Evolutionary conservation across 2,113 vertebrate genomes (phyloP), one percentile per base, ranked within the genome.

Genomic region (Phyllostomus hastatus): DNA sequence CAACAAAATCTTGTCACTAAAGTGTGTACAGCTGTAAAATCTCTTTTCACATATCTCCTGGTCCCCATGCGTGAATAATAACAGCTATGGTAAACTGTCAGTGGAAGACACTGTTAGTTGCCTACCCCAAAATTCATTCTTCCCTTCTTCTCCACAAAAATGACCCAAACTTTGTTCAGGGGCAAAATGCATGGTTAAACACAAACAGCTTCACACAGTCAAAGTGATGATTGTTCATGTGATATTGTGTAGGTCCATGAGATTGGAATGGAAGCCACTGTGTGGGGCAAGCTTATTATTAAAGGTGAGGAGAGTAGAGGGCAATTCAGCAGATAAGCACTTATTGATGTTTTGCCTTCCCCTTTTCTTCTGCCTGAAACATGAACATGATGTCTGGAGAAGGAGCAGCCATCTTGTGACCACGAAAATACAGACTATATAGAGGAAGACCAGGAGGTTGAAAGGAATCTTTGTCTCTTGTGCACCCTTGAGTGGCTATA

Each of bases 261-360:
- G 52, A 41, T 31, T 24, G 35, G 82, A 66, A 50, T 0, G 70
- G 50, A 67, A 61, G 46, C 14, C 48, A 41, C 17, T 33, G 4
- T 28, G 5, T 43, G 46, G 46, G 73, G 11, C 11, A 91, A 93
- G 46, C 10, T 24, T 26, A 19, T 76, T 61, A 61, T 31, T 31
- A 50, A 28, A 85, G 7, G 2, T 1, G 1, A 46, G 35, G 22
- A 4, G 43, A 17, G 9, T 2, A 16, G 48, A 28, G 9, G 1
- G 2, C 35, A 19, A n/a, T 31, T 43, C 31, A 75, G 38, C 4
- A 2, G 7, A 2, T 7, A 10, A 57, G 16, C 4, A 38, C 26
- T 76, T 48, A 59, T 22, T 46, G 31, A 15, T 43, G 33, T 43
- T 83, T 73, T 28, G 7, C 4, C 15, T 24, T 93, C 33, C 19